These are phyloP conservation scores for Synergus umbraculus DNA, from an alignment of 2,888 invertebrate species.

Conservation along the genomic window DNA sequence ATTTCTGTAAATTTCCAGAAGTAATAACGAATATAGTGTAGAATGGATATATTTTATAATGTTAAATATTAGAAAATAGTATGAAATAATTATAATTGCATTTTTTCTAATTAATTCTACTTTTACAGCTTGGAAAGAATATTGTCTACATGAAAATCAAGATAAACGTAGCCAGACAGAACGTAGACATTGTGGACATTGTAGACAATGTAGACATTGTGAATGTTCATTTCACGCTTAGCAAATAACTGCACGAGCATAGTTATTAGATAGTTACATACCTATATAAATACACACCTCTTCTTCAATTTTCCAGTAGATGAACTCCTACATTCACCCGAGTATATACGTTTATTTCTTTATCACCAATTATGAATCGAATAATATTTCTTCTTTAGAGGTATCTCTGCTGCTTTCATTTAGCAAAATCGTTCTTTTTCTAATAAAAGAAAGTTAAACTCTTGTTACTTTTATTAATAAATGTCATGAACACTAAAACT, in stretches of 20 bases:
- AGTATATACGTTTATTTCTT: background rate
- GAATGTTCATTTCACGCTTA: slow-evolving; percentile 19
- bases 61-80: background rate
- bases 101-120: background rate
- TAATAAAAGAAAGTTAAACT: slow-evolving; percentile 5
- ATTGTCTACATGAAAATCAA: background rate
- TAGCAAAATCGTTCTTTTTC: slow-evolving; percentile 4
- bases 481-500: slow-evolving; percentile 21
- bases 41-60: background rate
- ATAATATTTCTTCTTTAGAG: background rate
- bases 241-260: background rate
- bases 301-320: slow-evolving; percentile 1
- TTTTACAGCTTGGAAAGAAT: background rate
- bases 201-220: too few relatives aligned
- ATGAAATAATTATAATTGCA: background rate
- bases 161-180: slow-evolving; percentile 18
- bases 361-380: background rate
- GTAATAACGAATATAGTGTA: background rate
- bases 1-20: background rate
- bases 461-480: slow-evolving; percentile 44
- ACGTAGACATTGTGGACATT: background rate
- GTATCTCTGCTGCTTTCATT: slow-evolving; percentile 10
- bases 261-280: background rate
- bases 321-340: background rate
- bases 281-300: slow-evolving; percentile 16